These are phyloP conservation scores for Latheticus oryzae DNA, from an alignment of 2,888 invertebrate species.

Conservation along the genomic window DNA sequence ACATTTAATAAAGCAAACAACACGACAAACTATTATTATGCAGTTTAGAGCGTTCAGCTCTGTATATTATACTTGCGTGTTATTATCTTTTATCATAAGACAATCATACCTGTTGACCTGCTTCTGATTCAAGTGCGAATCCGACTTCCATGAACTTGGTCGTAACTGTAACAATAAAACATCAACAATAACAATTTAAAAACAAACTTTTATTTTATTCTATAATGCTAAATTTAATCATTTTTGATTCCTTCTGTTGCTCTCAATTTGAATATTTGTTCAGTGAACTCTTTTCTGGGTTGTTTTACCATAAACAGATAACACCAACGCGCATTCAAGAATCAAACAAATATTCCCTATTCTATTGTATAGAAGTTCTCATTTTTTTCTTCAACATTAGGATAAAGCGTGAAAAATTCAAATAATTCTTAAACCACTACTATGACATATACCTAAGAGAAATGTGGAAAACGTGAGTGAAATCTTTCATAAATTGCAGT, in stretches of 20 bases:
- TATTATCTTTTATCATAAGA: conserved; percentile 18
- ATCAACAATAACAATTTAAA: no score
- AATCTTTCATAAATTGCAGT: conserved; percentile 28
- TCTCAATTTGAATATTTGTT: no score
- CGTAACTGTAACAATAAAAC: conserved; percentile 59
- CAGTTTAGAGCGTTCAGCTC: conserved; percentile 44
- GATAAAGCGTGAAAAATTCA: conserved; percentile 2
- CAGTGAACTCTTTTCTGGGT: no score
- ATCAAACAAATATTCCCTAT: no score
- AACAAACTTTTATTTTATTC: no score
- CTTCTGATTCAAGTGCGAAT: conserved; percentile 61
- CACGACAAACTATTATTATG: no score
- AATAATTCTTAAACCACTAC: conserved; percentile 11
- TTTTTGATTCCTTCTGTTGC: no score
- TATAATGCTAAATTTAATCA: no score
- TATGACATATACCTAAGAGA: conserved; percentile 12
- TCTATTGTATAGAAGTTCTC: no score
- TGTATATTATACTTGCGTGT: conserved; percentile 23
- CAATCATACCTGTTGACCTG: conserved; percentile 59
- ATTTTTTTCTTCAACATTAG: not conserved
- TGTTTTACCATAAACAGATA: no score
- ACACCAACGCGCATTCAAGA: no score
- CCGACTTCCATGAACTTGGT: conserved; percentile 63
- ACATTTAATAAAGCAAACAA: no score
- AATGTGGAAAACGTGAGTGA: conserved; percentile 21